A percentile compares a stretch with the other conserved stretches of the same genome.
Evolutionary conservation across 2,888 invertebrate genomes (phyloP).

Genomic region (Meloe dianella): DNA sequence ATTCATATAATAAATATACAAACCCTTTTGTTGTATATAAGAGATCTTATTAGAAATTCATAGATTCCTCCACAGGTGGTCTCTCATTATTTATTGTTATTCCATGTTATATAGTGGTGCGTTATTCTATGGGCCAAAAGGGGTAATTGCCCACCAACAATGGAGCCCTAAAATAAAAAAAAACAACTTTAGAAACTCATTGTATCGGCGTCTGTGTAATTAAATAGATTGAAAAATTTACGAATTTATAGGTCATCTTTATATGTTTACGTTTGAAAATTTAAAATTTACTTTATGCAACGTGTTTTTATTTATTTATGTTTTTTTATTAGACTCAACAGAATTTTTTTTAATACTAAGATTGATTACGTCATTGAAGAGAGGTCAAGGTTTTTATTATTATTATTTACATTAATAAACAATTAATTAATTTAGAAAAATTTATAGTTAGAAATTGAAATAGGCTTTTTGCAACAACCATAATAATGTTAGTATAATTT

Average conservation of each 20-base stretch:
- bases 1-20: not conserved
- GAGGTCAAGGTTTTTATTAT: not conserved
- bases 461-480: no score
- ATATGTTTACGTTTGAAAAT: not conserved
- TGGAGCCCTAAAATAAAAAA: no score
- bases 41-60: not conserved
- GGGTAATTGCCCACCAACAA: no score
- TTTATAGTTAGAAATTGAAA: no score
- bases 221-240: not conserved
- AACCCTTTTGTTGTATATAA: not conserved
- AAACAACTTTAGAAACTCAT: no score
- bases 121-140: no score
- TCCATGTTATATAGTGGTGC: not conserved
- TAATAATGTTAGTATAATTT: no score
- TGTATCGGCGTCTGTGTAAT: no score
- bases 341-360: not conserved
- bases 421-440: not conserved
- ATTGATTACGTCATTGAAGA: not conserved
- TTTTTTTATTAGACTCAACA: no score
- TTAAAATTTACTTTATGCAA: not conserved
- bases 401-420: not conserved
- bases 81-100: not conserved
- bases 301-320: not conserved
- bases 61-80: not conserved
- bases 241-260: not conserved